Evolutionary conservation across 2,888 invertebrate genomes (phyloP).

Genomic region (Lysandra bellargus): DNA sequence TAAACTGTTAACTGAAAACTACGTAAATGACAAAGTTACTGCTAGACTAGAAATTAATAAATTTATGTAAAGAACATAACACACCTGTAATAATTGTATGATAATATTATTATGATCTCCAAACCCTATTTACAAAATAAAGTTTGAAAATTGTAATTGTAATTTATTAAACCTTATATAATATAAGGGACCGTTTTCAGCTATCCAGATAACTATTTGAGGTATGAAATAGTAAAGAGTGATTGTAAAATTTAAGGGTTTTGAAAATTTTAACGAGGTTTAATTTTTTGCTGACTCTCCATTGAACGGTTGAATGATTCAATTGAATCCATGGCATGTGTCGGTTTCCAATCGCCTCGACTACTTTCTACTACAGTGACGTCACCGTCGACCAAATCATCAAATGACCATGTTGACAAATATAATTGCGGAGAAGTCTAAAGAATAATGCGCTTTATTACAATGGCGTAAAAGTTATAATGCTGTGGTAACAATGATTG

Average conservation of each 20-base stretch:
- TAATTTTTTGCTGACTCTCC: slow-evolving; percentile 51
- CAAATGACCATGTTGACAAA: slow-evolving; percentile 41
- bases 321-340: slow-evolving; percentile 73
- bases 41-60: no score
- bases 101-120: no score
- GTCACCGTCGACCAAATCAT: slow-evolving; percentile 68
- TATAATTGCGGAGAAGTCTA: slow-evolving; percentile 6
- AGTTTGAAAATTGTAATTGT: no score
- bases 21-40: no score
- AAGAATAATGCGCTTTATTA: not conserved
- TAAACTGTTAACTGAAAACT: no score
- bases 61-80: no score
- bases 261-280: not conserved
- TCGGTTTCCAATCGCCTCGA: slow-evolving; percentile 55
- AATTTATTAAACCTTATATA: no score
- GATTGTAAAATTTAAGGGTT: not conserved
- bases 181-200: no score
- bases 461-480: not conserved
- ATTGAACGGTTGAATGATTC: slow-evolving; percentile 66
- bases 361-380: slow-evolving; percentile 62
- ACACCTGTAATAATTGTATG: no score
- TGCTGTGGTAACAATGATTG: not conserved
- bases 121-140: no score
- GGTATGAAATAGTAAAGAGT: no score
- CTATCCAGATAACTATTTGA: no score